Base-by-base conservation (phyloP, 2,113 vertebrate genomes). In the Micronycteris hirsuta region DNA sequence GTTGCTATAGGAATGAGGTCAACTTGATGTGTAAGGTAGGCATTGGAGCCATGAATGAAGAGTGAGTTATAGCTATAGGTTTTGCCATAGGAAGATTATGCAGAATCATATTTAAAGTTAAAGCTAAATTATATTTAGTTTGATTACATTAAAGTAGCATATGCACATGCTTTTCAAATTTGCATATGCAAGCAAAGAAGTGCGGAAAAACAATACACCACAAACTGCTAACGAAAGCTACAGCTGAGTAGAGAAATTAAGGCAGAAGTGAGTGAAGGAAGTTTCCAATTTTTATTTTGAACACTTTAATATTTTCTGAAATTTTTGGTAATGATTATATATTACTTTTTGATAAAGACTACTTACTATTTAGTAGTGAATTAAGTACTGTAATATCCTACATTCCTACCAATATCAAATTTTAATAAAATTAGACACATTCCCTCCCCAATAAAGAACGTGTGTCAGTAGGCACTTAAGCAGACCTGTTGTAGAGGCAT, bases 141-240 rank as follows among this genome's bases (percentile, higher is more conserved):
- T 95, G 67, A 88, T 70, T 88, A 85, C 71, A 90, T 74, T 93
- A 91, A 96, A 93, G 88, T 76, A 94, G 12, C 45, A 54, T 82
- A 54, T 19, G 58, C 38, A 71, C 54, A 58, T 68, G 63, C 8
- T 86, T 45, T 89, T 67, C 45, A 36, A 49, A 86, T 88, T 94
- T 93, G 43, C 22, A 63, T 80, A 49, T 74, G 4, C n/a, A 36
- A 85, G 19, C 24, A 65, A 61, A 47, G 54, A 91, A 84, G 31
- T 28, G 15, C 31, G 88, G 20, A 26, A 56, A 56, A 85, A 91
- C 56, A 91, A 73, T 73, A n/a, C 12, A 61, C 0, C 22, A 24
- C 43, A 89, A 82, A 67, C 19, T 89, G 1, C 49, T 77, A 81
- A 85, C 33, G 93, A 52, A 68, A 77, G 14, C 22, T 43, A 73